A percentile compares a stretch with the other conserved stretches of the same genome.
These are phyloP conservation scores for Horisme vitalbata DNA, from an alignment of 2,888 invertebrate species.

Conservation along the genomic window DNA sequence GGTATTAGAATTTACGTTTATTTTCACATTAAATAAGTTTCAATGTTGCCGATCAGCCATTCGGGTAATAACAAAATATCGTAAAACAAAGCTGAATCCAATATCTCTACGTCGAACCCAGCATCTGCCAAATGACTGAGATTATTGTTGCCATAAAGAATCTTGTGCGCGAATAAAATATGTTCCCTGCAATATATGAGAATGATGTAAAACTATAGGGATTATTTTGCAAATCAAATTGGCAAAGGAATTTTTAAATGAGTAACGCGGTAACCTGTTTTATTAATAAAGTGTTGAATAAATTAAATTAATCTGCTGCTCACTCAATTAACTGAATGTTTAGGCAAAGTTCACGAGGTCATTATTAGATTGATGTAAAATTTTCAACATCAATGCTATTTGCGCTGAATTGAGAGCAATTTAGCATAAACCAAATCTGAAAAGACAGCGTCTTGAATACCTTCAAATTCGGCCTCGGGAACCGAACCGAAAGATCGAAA, in stretches of 20 bases:
- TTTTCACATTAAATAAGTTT: slow-evolving; percentile 19
- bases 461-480: slow-evolving; percentile 7
- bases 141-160: slow-evolving; percentile 25
- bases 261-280: slow-evolving; percentile 18
- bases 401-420: too few relatives aligned
- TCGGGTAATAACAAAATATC: slow-evolving; percentile 19
- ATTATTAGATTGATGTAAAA: neutral
- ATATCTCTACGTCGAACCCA: slow-evolving; percentile 23
- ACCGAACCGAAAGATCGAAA: slow-evolving; percentile 5
- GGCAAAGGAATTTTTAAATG: slow-evolving; percentile 11
- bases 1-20: slow-evolving; percentile 13
- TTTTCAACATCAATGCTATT: too few relatives aligned
- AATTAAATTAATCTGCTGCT: slow-evolving; percentile 18
- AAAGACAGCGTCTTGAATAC: neutral
- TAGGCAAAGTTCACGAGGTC: neutral
- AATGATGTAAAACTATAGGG: slow-evolving; percentile 8
- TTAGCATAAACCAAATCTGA: neutral
- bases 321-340: slow-evolving; percentile 8
- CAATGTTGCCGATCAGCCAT: slow-evolving; percentile 10
- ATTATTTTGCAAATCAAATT: slow-evolving; percentile 15
- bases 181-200: neutral
- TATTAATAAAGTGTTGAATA: slow-evolving; percentile 11
- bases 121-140: slow-evolving; percentile 27
- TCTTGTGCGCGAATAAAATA: slow-evolving; percentile 17
- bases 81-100: slow-evolving; percentile 23